Conservation (phyloP, 1,140 invertebrate genomes). For the Oreohelix idahoensis region DNA sequence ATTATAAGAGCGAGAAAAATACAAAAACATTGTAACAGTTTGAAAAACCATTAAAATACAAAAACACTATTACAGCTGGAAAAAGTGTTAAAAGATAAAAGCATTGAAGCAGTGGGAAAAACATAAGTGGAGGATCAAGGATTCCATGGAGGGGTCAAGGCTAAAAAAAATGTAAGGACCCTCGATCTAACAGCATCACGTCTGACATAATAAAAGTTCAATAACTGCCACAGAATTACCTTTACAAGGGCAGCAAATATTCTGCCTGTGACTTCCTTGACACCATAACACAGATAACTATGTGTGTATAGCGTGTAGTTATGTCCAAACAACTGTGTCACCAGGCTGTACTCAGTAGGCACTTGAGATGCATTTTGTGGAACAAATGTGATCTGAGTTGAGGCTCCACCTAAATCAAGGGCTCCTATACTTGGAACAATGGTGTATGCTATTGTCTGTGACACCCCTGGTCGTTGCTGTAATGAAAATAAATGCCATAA, state of each 20-base stretch:
- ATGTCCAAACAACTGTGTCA: conserved; percentile 71
- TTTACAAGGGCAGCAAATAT: conserved; percentile 48
- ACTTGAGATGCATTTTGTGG: conserved; percentile 40
- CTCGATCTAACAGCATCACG: too few species aligned
- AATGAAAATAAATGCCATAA: neutral
- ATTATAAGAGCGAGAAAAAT: too few species aligned
- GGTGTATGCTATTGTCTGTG: neutral
- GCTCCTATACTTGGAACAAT: conserved; percentile 68
- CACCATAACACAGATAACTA: conserved; percentile 76
- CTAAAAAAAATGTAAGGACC: too few species aligned
- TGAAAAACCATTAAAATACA: too few species aligned
- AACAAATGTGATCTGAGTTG: conserved; percentile 76
- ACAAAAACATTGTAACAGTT: too few species aligned
- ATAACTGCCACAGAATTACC: neutral
- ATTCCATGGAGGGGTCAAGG: too few species aligned
- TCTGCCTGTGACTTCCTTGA: conserved; percentile 66
- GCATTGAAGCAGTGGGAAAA: too few species aligned
- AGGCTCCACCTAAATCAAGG: conserved; percentile 77
- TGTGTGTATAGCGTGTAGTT: conserved; percentile 73
- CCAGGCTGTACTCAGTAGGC: conserved; percentile 47
- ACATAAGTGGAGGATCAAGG: too few species aligned
- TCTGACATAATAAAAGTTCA: too few species aligned
- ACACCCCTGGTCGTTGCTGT: conserved; percentile 30
- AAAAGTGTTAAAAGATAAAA: too few species aligned
- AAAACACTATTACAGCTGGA: too few species aligned